phyloP scores from a whole-genome alignment of 2,888 invertebrate genomes.

The Clostera curtula region DNA sequence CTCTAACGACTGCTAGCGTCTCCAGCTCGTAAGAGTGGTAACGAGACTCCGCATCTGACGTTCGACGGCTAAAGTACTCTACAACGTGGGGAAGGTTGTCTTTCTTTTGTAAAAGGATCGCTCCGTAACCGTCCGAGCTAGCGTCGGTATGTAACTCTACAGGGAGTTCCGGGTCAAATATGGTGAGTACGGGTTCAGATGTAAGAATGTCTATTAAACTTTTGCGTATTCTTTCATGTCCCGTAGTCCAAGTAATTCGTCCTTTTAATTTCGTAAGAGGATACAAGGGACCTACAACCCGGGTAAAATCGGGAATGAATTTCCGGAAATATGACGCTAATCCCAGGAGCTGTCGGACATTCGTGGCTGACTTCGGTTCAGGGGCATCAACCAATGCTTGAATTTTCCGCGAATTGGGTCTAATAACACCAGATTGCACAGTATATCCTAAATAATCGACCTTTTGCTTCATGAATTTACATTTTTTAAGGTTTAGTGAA shows the following conservation, averaged over 20 bases:
- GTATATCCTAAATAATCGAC: conserved; percentile 15
- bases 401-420: conserved; percentile 15
- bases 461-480: conserved; percentile 7
- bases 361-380: conserved; percentile 8
- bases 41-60: conserved; percentile 1
- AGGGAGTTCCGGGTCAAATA: conserved; percentile 2
- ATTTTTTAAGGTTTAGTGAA: conserved; percentile 15
- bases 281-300: no score
- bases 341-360: conserved; percentile 19
- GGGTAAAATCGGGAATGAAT: conserved; percentile 8
- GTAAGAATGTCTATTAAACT: conserved; percentile 1
- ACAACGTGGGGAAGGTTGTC: conserved; percentile 2
- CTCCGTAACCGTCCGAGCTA: conserved; percentile 5
- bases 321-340: conserved; percentile 10
- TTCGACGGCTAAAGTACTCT: conserved; percentile 3
- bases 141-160: conserved; percentile 4
- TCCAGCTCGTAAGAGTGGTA: conserved; percentile 8
- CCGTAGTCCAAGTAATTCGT: conserved; percentile 12
- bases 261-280: conserved; percentile 21
- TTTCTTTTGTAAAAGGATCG: conserved; percentile 3
- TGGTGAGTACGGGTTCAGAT: conserved; percentile 3
- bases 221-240: conserved; percentile 10
- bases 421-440: conserved; percentile 8
- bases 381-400: conserved; percentile 8
- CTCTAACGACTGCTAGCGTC: conserved; percentile 4